Percentiles rank a stretch among this genome's conserved stretches.
Evolutionary conservation across 1,140 invertebrate genomes (phyloP).

Genomic region (Carcinoscorpius rotundicauda): DNA sequence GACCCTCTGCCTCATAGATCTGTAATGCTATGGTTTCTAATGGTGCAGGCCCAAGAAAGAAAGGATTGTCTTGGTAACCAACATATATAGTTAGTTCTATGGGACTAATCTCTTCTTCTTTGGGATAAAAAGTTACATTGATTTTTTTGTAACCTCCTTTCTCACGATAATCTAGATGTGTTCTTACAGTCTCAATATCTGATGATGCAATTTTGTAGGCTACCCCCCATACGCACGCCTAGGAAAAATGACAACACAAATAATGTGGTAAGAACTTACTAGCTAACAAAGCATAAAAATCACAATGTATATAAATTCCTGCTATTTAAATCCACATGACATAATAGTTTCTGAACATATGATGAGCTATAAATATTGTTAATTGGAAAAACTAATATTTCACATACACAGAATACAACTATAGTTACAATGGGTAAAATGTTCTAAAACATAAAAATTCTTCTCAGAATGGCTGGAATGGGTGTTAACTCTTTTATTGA

Average conservation of each 20-base stretch:
- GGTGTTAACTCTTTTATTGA: no score
- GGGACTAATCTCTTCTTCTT: slow-evolving; percentile 30
- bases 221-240: slow-evolving; percentile 71
- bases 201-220: slow-evolving; percentile 68
- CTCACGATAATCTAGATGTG: slow-evolving; percentile 77
- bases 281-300: no score
- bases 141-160: slow-evolving; percentile 71
- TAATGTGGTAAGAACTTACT: no score
- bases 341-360: no score
- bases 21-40: slow-evolving; percentile 63
- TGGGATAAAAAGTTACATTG: slow-evolving; percentile 54
- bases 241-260: slow-evolving; percentile 18
- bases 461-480: no score
- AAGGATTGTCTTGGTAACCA: slow-evolving; percentile 53
- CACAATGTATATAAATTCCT: no score
- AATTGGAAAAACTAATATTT: no score
- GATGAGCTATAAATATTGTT: no score
- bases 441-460: no score
- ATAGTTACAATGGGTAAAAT: no score
- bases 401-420: no score
- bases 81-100: slow-evolving; percentile 72
- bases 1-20: slow-evolving; percentile 55
- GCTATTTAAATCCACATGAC: no score
- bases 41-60: slow-evolving; percentile 48
- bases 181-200: slow-evolving; percentile 54